phyloP scores from a whole-genome alignment of 2,797 vertebrate species.

The Oryzias dopingdopingensis region DNA sequence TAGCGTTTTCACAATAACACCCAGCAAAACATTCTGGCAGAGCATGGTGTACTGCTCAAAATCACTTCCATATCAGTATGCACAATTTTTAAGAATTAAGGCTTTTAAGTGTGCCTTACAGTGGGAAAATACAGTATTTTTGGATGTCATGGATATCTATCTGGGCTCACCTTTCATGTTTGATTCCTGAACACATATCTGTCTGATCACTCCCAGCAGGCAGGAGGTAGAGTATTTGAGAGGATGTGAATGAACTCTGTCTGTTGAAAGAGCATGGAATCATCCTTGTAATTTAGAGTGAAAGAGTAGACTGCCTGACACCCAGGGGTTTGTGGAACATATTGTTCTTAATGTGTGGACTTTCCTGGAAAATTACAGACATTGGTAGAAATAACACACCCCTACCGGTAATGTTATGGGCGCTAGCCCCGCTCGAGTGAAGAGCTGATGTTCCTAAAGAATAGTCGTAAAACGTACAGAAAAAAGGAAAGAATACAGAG shows the following conservation, averaged over 20 bases:
- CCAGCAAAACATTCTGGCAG: no score
- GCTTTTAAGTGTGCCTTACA: no score
- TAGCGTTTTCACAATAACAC: no score
- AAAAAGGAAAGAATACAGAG: conserved; percentile 3
- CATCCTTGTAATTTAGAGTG: conserved; percentile 16
- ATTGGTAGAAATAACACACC: not conserved
- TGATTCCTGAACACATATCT: conserved; percentile 14
- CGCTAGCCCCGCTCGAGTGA: not conserved
- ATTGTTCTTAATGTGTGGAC: conserved; percentile 9
- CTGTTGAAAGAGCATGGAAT: conserved; percentile 7
- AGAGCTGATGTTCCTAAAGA: conserved; percentile 1
- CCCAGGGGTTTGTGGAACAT: conserved; percentile 2
- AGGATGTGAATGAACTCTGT: conserved; percentile 5
- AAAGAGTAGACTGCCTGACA: not conserved
- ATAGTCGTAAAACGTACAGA: not conserved
- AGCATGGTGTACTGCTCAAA: no score
- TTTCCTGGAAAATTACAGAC: conserved; percentile 6
- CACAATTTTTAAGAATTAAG: no score
- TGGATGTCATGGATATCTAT: no score
- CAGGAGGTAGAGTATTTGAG: conserved; percentile 4
- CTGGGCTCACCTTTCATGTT: not conserved
- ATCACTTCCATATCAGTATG: no score
- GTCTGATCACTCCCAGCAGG: conserved; percentile 4
- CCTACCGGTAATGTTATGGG: not conserved
- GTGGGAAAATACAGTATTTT: no score